Evolutionary conservation across 30 jellyfish, hydroid and myxozoan genomes (phyloP), one percentile per base, ranked within the genome.

Genomic region (Phacellophora camtschatica): DNA sequence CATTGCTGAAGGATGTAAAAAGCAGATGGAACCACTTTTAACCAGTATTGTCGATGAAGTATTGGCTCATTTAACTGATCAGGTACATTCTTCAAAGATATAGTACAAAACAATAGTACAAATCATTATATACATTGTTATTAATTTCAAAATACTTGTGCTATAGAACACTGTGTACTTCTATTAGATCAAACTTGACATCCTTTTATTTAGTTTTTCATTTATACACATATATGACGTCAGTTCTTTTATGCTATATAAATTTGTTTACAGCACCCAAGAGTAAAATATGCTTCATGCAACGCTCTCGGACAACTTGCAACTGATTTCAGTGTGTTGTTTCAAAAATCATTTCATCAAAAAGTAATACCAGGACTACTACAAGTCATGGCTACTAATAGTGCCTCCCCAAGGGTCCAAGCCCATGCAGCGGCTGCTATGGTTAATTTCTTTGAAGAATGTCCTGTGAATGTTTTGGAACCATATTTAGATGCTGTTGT

Each of bases 391-490:
- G 80, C 83, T 23, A 87, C 46, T 37, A 96, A 94, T 54, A 50
- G 77, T 51, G 75, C 81, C 58, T 97, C 73, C 88, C 99, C 99
- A 59, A 80, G 99, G 54, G 99, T 94, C 24, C 99, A 94, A 57
- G 99, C 99, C 35, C 99, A 94, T 64, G 96, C 99, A 11, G 97
- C 99, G 5, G 99, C 99, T 41, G 99, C 99, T 5, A 74, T 94
- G 70, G 99, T 94, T 24, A 94, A 94, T 82, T 94, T 94, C 86
- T 94, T 97, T 76, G 99, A 94, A 63, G 99, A 94, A 32, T 94
- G 99, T 53, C 97, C 99, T 29, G 92, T 88, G 20, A 66, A 76
- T 46, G 88, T 94, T 22, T 68, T 94, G n/a, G 99, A 94, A 45
- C 99, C 99, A 2, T 94, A 94, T 59, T 83, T 94, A 61, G 99